Evolutionary conservation across 2,113 vertebrate genomes (phyloP).

Genomic region (Uria aalge): DNA sequence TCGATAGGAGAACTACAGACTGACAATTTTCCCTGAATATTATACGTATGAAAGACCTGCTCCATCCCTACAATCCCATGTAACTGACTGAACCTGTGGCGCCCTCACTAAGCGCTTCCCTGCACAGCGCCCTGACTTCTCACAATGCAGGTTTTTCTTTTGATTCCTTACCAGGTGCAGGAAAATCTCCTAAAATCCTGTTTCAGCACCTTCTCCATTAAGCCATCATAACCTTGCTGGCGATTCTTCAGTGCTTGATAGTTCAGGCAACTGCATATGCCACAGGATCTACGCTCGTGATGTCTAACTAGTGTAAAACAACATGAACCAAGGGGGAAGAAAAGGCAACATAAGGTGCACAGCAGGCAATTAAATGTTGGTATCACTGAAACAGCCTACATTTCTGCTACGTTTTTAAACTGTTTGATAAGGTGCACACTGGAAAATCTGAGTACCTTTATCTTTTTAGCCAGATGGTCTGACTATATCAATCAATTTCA

Average conservation of each 20-base stretch:
- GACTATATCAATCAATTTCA: not conserved
- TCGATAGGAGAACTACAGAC: not conserved
- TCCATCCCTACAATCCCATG: not conserved
- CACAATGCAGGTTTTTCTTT: not conserved
- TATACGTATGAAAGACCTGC: rapidly evolving
- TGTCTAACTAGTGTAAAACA: not conserved
- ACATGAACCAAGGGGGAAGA: rapidly evolving
- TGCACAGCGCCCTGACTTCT: not conserved
- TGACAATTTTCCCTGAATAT: not conserved
- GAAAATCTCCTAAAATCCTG: not conserved
- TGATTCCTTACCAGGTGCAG: not conserved
- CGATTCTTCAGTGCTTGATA: not conserved
- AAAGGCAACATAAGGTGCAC: not conserved
- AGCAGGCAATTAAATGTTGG: not conserved
- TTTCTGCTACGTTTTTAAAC: not conserved
- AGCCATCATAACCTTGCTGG: not conserved
- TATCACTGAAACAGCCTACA: not conserved
- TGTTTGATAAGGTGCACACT: not conserved
- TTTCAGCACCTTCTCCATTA: not conserved
- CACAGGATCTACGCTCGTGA: not conserved
- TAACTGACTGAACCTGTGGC: not conserved
- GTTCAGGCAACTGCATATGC: not conserved
- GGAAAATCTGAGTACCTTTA: not conserved
- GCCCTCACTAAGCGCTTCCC: not conserved
- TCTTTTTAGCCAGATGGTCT: not conserved